Percentiles rank a stretch among this genome's conserved stretches.
Conservation (phyloP, 2,113 vertebrate species). For the Megaceryle maxima region DNA sequence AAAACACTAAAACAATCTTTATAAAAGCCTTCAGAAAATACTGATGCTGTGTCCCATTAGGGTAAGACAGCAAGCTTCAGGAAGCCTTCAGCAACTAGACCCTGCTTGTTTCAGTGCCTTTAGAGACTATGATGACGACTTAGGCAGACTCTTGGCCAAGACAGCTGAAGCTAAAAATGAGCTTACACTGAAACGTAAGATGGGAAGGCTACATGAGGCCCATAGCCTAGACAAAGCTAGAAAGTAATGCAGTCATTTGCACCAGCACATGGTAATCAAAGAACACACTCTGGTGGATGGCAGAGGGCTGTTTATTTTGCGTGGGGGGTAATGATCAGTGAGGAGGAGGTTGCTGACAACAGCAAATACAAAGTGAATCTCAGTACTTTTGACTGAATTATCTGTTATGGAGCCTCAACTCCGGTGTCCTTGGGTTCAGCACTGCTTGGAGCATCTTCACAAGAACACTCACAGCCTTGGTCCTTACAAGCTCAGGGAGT, state of each 20-base stretch:
- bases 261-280: not conserved
- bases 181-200: not conserved
- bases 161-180: not conserved
- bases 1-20: not conserved
- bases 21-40: not conserved
- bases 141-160: not conserved
- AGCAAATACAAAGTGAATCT: not conserved
- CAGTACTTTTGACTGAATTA: not conserved
- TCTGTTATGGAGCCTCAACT: not conserved
- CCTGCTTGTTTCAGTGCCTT: fast-evolving
- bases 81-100: not conserved
- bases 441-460: not conserved
- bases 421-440: not conserved
- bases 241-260: not conserved
- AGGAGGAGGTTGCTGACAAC: not conserved
- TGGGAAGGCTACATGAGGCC: not conserved
- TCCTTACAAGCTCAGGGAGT: not conserved
- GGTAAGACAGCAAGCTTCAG: not conserved
- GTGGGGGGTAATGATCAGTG: not conserved
- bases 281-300: not conserved
- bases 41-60: not conserved
- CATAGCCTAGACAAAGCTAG: not conserved
- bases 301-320: not conserved
- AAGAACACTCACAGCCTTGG: not conserved
- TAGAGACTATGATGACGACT: not conserved